phyloP scores from a whole-genome alignment of 2,888 invertebrate genomes.

The Anorthoa munda region DNA sequence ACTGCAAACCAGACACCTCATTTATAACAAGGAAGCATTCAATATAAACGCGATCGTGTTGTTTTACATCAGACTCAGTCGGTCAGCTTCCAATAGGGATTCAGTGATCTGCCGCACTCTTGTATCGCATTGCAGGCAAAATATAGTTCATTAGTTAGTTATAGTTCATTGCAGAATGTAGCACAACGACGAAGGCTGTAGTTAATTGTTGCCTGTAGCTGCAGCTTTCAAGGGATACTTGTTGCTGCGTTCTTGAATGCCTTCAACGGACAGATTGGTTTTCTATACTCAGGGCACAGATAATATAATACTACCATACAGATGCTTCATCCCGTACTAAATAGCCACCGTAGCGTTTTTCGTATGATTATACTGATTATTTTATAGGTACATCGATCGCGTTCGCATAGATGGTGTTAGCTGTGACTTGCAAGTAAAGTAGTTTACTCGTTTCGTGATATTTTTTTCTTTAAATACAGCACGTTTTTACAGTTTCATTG shows the following conservation, averaged over 20 bases:
- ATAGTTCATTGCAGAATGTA: neutral
- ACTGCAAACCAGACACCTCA: neutral
- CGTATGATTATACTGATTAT: no score
- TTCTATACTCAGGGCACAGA: no score
- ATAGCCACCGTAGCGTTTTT: no score
- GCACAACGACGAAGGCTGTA: neutral
- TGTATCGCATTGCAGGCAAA: neutral
- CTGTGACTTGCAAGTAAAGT: no score
- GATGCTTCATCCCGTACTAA: no score
- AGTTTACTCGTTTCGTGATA: no score
- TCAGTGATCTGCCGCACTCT: neutral
- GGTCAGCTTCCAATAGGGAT: constrained; percentile 1
- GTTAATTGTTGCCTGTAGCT: neutral
- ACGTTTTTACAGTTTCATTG: no score
- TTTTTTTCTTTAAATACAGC: no score
- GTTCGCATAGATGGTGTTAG: no score
- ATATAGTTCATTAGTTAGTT: neutral
- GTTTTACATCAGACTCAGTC: neutral
- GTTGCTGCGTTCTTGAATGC: neutral
- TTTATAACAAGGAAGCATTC: neutral
- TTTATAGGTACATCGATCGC: no score
- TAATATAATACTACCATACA: no score
- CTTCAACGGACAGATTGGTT: neutral
- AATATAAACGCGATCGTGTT: neutral
- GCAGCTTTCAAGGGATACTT: neutral